Conservation (phyloP, 2,113 vertebrate genomes). For the Phycodurus eques region DNA sequence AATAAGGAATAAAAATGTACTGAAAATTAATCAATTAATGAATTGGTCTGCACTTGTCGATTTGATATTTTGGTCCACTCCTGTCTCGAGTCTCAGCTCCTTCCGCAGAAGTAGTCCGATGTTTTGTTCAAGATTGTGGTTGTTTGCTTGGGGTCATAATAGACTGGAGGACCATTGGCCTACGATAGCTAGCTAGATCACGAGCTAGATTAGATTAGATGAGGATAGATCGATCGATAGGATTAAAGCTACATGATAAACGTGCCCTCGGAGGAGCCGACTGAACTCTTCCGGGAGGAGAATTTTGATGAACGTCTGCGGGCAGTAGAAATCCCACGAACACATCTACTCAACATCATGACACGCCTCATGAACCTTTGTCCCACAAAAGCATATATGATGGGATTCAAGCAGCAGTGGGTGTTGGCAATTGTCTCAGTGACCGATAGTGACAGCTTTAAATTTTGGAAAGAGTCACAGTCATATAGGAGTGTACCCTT, state of each 20-base stretch:
- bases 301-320: slow-evolving; percentile 8
- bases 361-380: slow-evolving; percentile 67
- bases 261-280: slow-evolving; percentile 51
- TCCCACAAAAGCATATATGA: slow-evolving; percentile 75
- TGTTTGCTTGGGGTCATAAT: too few relatives aligned
- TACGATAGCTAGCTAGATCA: too few relatives aligned
- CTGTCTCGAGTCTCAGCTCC: background rate
- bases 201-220: too few relatives aligned
- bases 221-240: background rate
- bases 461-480: background rate
- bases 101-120: background rate
- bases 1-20: too few relatives aligned
- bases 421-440: slow-evolving; percentile 62
- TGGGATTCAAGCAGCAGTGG: slow-evolving; percentile 76
- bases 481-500: accelerated
- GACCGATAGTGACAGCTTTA: slow-evolving; percentile 31
- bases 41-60: background rate
- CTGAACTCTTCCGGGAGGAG: slow-evolving; percentile 51
- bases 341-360: slow-evolving; percentile 42
- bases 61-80: background rate
- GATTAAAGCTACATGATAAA: slow-evolving; percentile 25
- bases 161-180: background rate
- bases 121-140: background rate
- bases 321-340: slow-evolving; percentile 18
- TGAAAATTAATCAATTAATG: too few relatives aligned